Evolutionary conservation across 2,888 invertebrate genomes (phyloP), one percentile per base, ranked within the genome.

Genomic region (Drosophila acutilabella): DNA sequence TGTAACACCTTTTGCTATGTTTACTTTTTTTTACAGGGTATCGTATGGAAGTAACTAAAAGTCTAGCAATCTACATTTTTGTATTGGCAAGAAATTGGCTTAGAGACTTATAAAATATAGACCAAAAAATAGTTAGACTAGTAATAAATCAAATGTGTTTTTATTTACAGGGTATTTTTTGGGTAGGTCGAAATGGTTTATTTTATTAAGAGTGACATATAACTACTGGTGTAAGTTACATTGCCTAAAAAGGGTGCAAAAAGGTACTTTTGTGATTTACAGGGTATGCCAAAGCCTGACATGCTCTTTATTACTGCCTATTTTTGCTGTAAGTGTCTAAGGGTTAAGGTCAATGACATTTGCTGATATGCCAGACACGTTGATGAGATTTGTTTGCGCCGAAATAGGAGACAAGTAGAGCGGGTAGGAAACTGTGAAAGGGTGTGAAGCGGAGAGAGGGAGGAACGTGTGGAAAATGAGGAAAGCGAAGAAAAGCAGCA

Each of bases 261-360:
- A 5, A 10, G 6, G 30, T 6, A 13, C 20, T 20, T 23, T 44
- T 13, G 13, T 1, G 0, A 8, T 1, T 42, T 11, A 30, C 10
- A 59, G 50, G 50, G 50, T 50, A 59, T 30, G n/a, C 20, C 0
- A 5, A 0, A 14, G 50, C 20, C 41, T 23, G 7, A 1, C 58
- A 38, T 14, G 20, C 14, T 11, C 7, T n/a, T 4, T 4, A n/a
- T 3, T 6, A 18, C 13, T 16, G 18, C 11, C 30, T n/a, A 16
- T 20, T 16, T 23, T 40, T 16, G 20, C 23, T 18, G 8, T 13
- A 13, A 52, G 57, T 51, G 52, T 51, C 60, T 16, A 51, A 67
- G 58, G 62, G 47, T 23, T 74, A 47, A 71, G 81, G 81, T 81
- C 75, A 84, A 71, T 69, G 71, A 66, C 75, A 69, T 71, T 73